Conservation (phyloP, 2,113 vertebrate species). For the Haemorhous mexicanus region DNA sequence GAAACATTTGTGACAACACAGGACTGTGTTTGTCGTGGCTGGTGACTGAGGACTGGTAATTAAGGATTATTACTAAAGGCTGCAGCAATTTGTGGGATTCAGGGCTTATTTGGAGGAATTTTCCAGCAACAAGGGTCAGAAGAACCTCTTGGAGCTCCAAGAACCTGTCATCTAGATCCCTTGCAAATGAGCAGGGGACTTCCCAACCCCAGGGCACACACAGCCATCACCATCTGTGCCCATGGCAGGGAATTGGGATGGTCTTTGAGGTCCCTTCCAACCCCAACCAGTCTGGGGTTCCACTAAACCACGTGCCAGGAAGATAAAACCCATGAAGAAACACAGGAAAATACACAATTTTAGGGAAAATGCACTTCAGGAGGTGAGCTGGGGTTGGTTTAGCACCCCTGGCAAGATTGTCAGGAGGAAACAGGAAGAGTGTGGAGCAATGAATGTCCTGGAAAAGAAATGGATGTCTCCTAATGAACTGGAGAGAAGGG, state of each 20-base stretch:
- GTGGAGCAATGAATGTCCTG: neutral
- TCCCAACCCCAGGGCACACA: neutral
- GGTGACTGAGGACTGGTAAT: neutral
- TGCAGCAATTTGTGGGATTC: neutral
- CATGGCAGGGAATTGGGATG: neutral
- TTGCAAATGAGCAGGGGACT: neutral
- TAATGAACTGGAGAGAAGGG: neutral
- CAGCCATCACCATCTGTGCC: neutral
- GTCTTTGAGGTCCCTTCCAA: neutral
- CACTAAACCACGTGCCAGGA: neutral
- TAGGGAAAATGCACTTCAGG: neutral
- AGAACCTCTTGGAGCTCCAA: neutral
- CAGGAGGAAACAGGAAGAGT: neutral
- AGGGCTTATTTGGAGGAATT: neutral
- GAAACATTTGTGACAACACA: neutral
- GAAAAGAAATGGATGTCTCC: neutral
- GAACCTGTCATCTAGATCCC: neutral
- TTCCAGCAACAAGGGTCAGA: neutral
- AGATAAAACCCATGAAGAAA: neutral
- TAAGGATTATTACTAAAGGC: neutral
- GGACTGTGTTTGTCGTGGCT: neutral
- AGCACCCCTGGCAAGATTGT: neutral
- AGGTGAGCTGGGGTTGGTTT: neutral
- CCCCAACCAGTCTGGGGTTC: neutral
- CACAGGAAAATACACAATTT: neutral